Conservation (phyloP, 2,113 vertebrate species). For the Ochotona curzoniae region DNA sequence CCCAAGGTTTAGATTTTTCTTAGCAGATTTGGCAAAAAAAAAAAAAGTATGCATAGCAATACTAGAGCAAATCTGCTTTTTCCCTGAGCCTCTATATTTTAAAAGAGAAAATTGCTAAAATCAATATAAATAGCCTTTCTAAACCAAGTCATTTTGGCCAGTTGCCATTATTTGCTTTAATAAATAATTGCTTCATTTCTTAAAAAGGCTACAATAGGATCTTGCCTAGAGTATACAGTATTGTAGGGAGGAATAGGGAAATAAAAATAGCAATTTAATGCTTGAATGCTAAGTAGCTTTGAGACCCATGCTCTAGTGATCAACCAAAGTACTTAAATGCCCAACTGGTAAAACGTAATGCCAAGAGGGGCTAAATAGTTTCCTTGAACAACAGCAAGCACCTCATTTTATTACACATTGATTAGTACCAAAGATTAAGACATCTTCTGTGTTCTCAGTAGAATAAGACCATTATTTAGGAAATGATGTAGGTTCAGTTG, state of each 20-base stretch:
- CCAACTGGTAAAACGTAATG: not conserved
- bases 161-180: not conserved
- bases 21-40: not conserved
- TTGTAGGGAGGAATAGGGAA: not conserved
- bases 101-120: not conserved
- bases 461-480: not conserved
- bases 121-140: not conserved
- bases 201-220: not conserved
- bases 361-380: not conserved
- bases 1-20: not conserved
- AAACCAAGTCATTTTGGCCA: not conserved
- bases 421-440: conserved; percentile 17
- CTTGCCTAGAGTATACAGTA: not conserved
- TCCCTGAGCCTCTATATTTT: not conserved
- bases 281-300: not conserved
- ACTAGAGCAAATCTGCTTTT: not conserved
- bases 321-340: not conserved
- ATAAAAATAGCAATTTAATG: not conserved
- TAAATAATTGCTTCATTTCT: not conserved
- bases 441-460: not conserved
- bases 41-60: not conserved
- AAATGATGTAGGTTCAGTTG: not conserved
- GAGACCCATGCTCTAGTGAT: not conserved
- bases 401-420: not conserved
- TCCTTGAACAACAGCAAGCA: not conserved